phyloP scores from a whole-genome alignment of 2,113 vertebrate species.

The Rhinogobius similis region DNA sequence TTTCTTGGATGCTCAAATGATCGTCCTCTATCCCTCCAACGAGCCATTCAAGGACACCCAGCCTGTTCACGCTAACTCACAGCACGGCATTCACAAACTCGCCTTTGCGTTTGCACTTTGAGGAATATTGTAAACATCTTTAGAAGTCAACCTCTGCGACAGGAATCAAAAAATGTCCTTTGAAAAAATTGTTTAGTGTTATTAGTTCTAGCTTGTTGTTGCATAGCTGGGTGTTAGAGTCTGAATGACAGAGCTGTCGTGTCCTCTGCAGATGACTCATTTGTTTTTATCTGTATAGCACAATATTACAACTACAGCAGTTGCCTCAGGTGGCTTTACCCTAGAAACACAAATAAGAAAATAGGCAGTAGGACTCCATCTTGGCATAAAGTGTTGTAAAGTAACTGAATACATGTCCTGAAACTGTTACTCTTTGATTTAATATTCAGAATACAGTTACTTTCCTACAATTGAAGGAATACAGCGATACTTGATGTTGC shows the following conservation, averaged over 20 bases:
- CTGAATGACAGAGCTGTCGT: background rate
- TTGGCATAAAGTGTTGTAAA: no score
- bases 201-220: background rate
- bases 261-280: background rate
- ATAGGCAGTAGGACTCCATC: no score
- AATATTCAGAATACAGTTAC: no score
- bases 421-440: no score
- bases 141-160: conserved; percentile 45
- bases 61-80: conserved; percentile 12
- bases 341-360: no score
- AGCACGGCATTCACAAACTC: conserved; percentile 27
- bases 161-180: conserved; percentile 19
- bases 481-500: no score
- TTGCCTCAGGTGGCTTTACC: background rate
- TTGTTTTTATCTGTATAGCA: background rate
- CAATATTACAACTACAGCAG: background rate
- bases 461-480: no score
- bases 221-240: background rate
- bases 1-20: conserved; percentile 58
- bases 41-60: conserved; percentile 55
- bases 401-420: no score
- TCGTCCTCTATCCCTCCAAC: conserved; percentile 50
- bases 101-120: conserved; percentile 39
- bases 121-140: conserved; percentile 46
- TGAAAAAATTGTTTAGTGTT: background rate